These are phyloP conservation scores for Brotula barbata DNA, from an alignment of 2,797 vertebrate genomes.

Conservation along the genomic window DNA sequence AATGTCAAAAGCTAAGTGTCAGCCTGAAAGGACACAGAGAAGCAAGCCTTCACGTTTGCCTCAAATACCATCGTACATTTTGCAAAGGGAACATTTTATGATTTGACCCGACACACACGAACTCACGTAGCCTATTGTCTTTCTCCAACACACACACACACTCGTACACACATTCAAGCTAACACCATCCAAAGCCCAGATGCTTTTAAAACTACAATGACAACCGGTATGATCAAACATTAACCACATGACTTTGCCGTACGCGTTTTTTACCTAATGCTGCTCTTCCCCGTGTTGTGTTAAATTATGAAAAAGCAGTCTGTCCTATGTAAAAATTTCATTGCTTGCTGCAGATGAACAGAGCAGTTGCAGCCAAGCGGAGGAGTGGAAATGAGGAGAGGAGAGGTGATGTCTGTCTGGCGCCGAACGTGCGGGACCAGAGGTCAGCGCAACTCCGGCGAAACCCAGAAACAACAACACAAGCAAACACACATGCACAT, in stretches of 20 bases:
- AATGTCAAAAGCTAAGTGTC: slow-evolving; percentile 73
- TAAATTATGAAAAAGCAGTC: slow-evolving; percentile 61
- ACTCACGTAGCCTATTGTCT: slow-evolving; percentile 40
- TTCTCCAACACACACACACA: slow-evolving; percentile 11
- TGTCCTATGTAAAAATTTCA: slow-evolving; percentile 68
- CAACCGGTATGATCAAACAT: slow-evolving; percentile 54
- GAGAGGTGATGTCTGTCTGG: slow-evolving; percentile 71
- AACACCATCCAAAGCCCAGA: slow-evolving; percentile 17
- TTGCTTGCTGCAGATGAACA: slow-evolving; percentile 59
- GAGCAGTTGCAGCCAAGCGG: slow-evolving; percentile 66
- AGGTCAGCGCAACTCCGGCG: slow-evolving; percentile 65
- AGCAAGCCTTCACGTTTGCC: slow-evolving; percentile 47
- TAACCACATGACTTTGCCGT: slow-evolving; percentile 26
- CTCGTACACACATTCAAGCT: slow-evolving; percentile 1
- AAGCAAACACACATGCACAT: neutral
- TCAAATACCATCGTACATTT: slow-evolving; percentile 65
- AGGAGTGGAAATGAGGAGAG: slow-evolving; percentile 73
- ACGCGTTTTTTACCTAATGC: slow-evolving; percentile 21
- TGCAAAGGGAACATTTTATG: slow-evolving; percentile 52
- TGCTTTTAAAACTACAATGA: slow-evolving; percentile 30
- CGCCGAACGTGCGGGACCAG: slow-evolving; percentile 68
- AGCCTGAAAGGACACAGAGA: slow-evolving; percentile 58
- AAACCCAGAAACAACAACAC: slow-evolving; percentile 68
- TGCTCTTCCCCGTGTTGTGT: slow-evolving; percentile 27
- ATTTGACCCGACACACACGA: slow-evolving; percentile 49